Percentiles rank a stretch among this genome's conserved stretches.
phyloP scores from a whole-genome alignment of 2,888 invertebrate species.

The Euphydryas editha region DNA sequence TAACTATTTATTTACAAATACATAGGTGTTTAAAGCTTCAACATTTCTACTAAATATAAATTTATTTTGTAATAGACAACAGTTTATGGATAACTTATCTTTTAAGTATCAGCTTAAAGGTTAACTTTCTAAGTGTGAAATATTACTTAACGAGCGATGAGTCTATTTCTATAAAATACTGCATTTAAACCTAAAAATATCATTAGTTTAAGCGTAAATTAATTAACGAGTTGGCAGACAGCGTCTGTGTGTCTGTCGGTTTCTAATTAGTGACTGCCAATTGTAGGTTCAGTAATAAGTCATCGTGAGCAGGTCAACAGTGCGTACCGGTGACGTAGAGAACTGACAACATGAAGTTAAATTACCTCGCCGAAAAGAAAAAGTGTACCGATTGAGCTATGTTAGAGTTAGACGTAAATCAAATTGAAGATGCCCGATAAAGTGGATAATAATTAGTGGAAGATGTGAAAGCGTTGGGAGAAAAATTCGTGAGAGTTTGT shows the following conservation, averaged over 20 bases:
- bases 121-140: constrained; percentile 54
- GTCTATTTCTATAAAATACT: constrained; percentile 40
- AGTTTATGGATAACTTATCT: constrained; percentile 39
- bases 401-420: constrained; percentile 80
- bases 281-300: constrained; percentile 43
- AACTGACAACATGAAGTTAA: constrained; percentile 46
- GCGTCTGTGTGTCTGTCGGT: constrained; percentile 45
- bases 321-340: constrained; percentile 48
- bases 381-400: constrained; percentile 80
- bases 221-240: constrained; percentile 51
- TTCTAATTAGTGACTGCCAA: constrained; percentile 48
- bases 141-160: constrained; percentile 51
- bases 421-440: constrained; percentile 84
- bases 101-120: constrained; percentile 39
- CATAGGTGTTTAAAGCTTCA: constrained; percentile 45
- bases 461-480: constrained; percentile 83
- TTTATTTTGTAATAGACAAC: constrained; percentile 38
- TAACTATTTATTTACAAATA: constrained; percentile 47
- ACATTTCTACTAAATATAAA: constrained; percentile 36
- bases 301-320: constrained; percentile 54
- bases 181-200: constrained; percentile 56
- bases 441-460: constrained; percentile 84
- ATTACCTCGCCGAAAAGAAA: constrained; percentile 76
- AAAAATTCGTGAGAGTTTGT: constrained; percentile 83
- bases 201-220: constrained; percentile 51